Evolutionary conservation across 2,113 vertebrate species (phyloP), one percentile per base, ranked within the genome.

Genomic region (Colistium nudipinnis): DNA sequence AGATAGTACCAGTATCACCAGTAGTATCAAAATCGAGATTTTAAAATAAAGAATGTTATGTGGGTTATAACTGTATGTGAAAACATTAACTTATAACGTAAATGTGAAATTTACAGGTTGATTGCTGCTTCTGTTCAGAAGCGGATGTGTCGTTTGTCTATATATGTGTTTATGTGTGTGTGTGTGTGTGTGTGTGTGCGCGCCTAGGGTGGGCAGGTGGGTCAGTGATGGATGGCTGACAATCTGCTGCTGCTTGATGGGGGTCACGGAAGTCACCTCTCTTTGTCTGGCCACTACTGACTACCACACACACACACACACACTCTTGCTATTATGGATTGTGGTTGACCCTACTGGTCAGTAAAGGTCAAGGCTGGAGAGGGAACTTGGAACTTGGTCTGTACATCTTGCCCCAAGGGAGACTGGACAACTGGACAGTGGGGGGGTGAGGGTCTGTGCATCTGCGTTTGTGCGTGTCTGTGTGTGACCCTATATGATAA

Each of bases 351-450:
- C 61, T n/a, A 41, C 27, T 4, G 60, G 77, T 90, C 87, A 80
- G 86, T 85, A 78, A 55, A 87, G 87, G 87, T 79, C 91, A 89
- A 78, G 70, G 82, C 78, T 83, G 75, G 25, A 72, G 73, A 55
- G 51, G 76, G 85, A 90, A 88, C 86, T 76, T 57, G 78, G 85
- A 89, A 86, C 85, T 76, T 54, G 54, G 68, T 47, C 64, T 12
- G 16, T 62, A 68, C 82, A 88, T 87, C 81, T 88, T 83, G 68
- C 44, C 84, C 30, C 55, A 4, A 9, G 28, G 68, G 55, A 41
- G 45, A 59, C 63, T 62, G 81, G 81, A 74, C 67, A 67, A 62
- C 66, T 64, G 77, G 82, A 81, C 70, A 66, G 17, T 60, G 4
- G 47, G 55, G 28, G 3, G 0, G 22, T 47, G 24, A 44, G 36